Evolutionary conservation across 2,797 vertebrate species (phyloP), one percentile per base, ranked within the genome.

Genomic region (Halcyon leucocephala): DNA sequence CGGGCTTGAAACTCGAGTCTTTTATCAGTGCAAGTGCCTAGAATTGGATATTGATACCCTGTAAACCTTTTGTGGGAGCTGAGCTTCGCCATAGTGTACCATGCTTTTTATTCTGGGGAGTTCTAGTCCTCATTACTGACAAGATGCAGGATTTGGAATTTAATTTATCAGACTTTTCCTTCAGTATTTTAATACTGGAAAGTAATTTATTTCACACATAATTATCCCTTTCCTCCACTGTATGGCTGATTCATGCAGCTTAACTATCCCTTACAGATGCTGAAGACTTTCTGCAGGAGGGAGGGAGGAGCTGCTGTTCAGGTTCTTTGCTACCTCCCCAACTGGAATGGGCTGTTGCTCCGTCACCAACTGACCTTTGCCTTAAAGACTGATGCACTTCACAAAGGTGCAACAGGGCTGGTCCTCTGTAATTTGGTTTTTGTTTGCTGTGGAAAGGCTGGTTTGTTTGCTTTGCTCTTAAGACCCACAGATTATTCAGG

Each of bases 401-500:
- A 0, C 67, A 82, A 80, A 93, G 77, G 80, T 84, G 73, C 55
- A 70, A 52, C 51, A 88, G 85, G 93, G 90, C 70, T 67, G 41
- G 81, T 91, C 85, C 82, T 77, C 87, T 93, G 82, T 89, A 93
- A 94, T 86, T 89, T 82, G 93, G 60, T 62, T 94, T 96, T 72
- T 95, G 95, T 95, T 95, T 96, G 88, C 93, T 15, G 7, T 82
- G 60, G 82, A 84, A 86, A 93, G 90, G 73, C 51, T 89, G 73
- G 60, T 88, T 94, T 93, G 82, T 96, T 96, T 95, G 91, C 77
- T 93, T 94, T 96, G 71, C 76, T 71, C 76, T 95, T 92, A 87
- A 91, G 51, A 37, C 16, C 31, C 4, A 6, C 12, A 29, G 71
- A 82, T 94, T 89, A 85, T 77, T 91, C 54, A 84, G 33, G 58